phyloP scores from a whole-genome alignment of 2,797 vertebrate species.

The Cyclopterus lumpus region DNA sequence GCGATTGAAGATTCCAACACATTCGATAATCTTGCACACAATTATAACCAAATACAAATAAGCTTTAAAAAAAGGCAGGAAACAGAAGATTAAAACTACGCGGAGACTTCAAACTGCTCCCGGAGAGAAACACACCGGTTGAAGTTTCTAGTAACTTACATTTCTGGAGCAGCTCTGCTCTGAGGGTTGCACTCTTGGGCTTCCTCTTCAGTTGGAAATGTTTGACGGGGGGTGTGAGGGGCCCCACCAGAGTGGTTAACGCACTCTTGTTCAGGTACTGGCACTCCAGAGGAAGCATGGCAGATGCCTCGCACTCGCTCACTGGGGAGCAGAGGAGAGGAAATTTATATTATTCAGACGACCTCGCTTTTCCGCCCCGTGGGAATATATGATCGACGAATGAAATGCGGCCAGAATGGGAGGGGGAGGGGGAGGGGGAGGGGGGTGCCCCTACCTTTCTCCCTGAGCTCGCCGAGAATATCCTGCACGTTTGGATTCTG shows the following conservation, averaged over 20 bases:
- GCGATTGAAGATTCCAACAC: neutral
- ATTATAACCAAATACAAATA: neutral
- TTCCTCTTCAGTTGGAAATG: conserved; percentile 98
- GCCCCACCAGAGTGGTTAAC: conserved; percentile 94
- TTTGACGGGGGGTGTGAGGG: conserved; percentile 96
- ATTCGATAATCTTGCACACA: neutral
- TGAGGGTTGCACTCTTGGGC: conserved; percentile 97
- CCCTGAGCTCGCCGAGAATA: conserved; percentile 95
- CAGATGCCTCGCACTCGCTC: conserved; percentile 94
- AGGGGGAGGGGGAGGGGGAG: too few relatives aligned
- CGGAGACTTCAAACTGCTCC: too few relatives aligned
- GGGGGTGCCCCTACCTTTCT: conserved; percentile 87
- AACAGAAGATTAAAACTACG: neutral
- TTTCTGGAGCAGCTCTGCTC: conserved; percentile 97
- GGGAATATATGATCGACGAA: too few relatives aligned
- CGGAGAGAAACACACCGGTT: neutral
- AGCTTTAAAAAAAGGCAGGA: neutral
- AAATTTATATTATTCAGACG: neutral
- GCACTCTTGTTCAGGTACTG: conserved; percentile 98
- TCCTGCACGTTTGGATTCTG: conserved; percentile 99
- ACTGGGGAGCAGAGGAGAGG: conserved; percentile 78
- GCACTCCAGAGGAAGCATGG: conserved; percentile 98
- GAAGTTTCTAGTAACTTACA: conserved; percentile 84
- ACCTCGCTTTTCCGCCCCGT: too few relatives aligned
- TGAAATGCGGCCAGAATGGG: too few relatives aligned